Evolutionary conservation across 2,797 vertebrate species (phyloP).

Genomic region (Prionace glauca): DNA sequence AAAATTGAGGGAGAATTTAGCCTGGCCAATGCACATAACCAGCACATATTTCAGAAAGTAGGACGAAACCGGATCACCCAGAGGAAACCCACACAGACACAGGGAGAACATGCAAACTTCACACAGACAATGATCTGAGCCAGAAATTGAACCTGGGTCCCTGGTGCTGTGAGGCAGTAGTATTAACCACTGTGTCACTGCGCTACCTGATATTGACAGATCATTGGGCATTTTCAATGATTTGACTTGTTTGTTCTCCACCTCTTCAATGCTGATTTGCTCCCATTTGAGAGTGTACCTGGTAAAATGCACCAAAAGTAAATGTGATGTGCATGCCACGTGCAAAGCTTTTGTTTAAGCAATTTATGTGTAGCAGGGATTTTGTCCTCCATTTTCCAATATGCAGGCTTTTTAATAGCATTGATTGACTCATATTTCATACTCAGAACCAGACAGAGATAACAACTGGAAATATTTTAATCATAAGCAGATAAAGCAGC

Average conservation of each 20-base stretch:
- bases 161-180: too few species aligned
- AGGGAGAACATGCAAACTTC: too few species aligned
- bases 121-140: too few species aligned
- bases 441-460: neutral
- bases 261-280: neutral
- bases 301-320: neutral
- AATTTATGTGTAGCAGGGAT: neutral
- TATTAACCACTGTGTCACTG: too few species aligned
- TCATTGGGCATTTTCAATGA: neutral
- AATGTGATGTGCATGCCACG: neutral
- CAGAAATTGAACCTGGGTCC: too few species aligned
- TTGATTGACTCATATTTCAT: neutral
- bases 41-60: too few species aligned
- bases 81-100: too few species aligned
- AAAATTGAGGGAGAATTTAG: too few species aligned
- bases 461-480: neutral
- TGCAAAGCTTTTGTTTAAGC: neutral
- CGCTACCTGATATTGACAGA: neutral
- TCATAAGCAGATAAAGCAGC: neutral
- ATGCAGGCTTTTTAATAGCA: too few species aligned
- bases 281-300: neutral
- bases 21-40: too few species aligned
- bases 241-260: neutral
- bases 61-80: too few species aligned
- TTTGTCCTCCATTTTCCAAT: neutral